Percentiles rank a stretch among this genome's conserved stretches.
Conservation (phyloP, 1,140 invertebrate species). For the Nixonia krombeini region DNA sequence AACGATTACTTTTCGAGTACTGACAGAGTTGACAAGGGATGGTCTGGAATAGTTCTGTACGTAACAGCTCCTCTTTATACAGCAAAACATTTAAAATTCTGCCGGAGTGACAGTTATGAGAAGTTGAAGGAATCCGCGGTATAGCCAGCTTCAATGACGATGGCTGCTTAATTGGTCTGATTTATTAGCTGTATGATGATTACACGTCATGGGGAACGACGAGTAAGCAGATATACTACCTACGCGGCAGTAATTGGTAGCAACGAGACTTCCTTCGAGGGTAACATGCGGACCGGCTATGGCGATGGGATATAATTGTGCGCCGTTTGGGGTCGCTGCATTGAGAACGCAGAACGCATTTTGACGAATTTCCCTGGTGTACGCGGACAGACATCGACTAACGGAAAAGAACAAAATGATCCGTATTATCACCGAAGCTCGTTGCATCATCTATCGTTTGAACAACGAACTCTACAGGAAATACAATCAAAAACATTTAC, state of each 20-base stretch:
- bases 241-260: constrained; percentile 35
- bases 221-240: constrained; percentile 9
- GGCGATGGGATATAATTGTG: constrained; percentile 28
- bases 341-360: constrained; percentile 30
- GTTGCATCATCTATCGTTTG: too few relatives aligned
- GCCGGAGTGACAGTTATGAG: too few relatives aligned
- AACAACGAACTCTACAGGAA: too few relatives aligned
- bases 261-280: constrained; percentile 34
- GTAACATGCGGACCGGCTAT: constrained; percentile 5
- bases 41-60: too few relatives aligned
- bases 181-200: constrained; percentile 12
- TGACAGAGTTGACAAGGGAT: too few relatives aligned
- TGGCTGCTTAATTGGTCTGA: constrained; percentile 1
- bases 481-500: too few relatives aligned
- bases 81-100: too few relatives aligned
- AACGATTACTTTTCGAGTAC: too few relatives aligned
- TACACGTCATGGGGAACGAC: background rate
- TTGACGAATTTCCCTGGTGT: constrained; percentile 43
- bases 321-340: constrained; percentile 8
- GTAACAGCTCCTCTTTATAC: too few relatives aligned
- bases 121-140: too few relatives aligned
- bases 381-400: constrained; percentile 23
- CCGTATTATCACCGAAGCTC: background rate
- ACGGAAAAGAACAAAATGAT: background rate
- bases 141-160: too few relatives aligned